Conservation (phyloP, 2,888 invertebrate species). For the Allacma fusca region DNA sequence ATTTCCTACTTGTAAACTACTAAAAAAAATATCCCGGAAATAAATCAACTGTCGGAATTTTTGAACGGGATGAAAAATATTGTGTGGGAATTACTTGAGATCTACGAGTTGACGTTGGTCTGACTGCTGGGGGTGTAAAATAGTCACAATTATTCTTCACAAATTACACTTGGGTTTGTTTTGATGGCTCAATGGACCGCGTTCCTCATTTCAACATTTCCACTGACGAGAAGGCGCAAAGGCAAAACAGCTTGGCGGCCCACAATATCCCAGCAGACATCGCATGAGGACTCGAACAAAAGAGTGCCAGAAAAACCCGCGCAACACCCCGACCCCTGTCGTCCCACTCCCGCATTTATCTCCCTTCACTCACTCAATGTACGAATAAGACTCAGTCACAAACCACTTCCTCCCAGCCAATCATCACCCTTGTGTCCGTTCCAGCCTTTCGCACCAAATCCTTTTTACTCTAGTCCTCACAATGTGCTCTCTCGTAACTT, state of each 20-base stretch:
- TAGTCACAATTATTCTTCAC: background rate
- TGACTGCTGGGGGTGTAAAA: background rate
- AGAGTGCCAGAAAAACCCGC: constrained; percentile 28
- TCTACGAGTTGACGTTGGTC: background rate
- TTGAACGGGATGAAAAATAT: background rate
- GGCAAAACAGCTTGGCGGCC: constrained; percentile 24
- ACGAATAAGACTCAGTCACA: no score
- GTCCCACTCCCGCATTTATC: background rate
- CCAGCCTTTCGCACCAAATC: background rate
- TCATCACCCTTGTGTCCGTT: no score
- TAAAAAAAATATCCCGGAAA: no score
- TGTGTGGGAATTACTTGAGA: background rate
- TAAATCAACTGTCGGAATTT: no score
- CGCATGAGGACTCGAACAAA: constrained; percentile 11
- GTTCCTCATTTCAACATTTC: constrained; percentile 26
- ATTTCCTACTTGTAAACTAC: no score
- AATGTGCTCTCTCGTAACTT: background rate
- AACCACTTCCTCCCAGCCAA: no score
- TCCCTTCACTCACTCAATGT: background rate
- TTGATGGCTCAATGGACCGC: constrained; percentile 30
- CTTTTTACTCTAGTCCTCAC: background rate
- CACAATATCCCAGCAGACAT: background rate
- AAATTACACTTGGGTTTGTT: constrained; percentile 14
- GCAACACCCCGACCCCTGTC: constrained; percentile 13
- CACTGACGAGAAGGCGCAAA: background rate